Base-by-base conservation (phyloP, 2,113 vertebrate genomes). In the Strigops habroptila region DNA sequence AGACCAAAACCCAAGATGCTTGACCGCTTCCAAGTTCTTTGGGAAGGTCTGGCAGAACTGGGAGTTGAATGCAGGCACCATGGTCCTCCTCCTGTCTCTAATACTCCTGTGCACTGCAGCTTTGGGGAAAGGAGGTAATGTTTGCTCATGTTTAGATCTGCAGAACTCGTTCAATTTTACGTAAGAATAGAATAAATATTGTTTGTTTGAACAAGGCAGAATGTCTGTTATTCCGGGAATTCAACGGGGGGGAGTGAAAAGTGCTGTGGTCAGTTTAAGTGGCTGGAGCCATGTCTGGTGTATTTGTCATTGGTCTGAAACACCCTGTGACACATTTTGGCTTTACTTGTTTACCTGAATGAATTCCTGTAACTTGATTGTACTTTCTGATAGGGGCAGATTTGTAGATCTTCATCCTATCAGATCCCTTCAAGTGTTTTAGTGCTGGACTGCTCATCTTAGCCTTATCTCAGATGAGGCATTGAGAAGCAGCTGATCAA, bases 131-230 rank as follows among this genome's bases (percentile, higher is more conserved):
- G 86, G 65, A 95, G 88, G 83, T 46, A 70, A 73, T 95, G 80
- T 96, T 96, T 95, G 91, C 91, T 91, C 37, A 3, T 77, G 95
- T 95, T 93, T 95, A 49, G 68, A 86, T 93, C 92, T 93, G 86
- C 80, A 89, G 67, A 76, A 55, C 62, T 65, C 0, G 10, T 63
- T 21, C 69, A 79, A 78, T 93, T 94, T 96, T 95, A 94, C 65
- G 75, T 96, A 97, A 96, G 95, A 96, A 94, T 90, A 96, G 90
- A 96, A 96, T 82, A 96, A 96, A 97, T 95, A 90, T 27, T 71
- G 76, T 70, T 88, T 80, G 79, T 93, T 93, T 95, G 88, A 90
- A 71, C 80, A 92, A 55, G 4, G 0, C 82, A 96, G 92, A 93
- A 90, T 81, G 86, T 71, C 96, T 91, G 90, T 90, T 78, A 88